A percentile compares a stretch with the other conserved stretches of the same genome.
These are phyloP conservation scores for Gadopsis marmoratus DNA, from an alignment of 2,797 vertebrate genomes.

Conservation along the genomic window DNA sequence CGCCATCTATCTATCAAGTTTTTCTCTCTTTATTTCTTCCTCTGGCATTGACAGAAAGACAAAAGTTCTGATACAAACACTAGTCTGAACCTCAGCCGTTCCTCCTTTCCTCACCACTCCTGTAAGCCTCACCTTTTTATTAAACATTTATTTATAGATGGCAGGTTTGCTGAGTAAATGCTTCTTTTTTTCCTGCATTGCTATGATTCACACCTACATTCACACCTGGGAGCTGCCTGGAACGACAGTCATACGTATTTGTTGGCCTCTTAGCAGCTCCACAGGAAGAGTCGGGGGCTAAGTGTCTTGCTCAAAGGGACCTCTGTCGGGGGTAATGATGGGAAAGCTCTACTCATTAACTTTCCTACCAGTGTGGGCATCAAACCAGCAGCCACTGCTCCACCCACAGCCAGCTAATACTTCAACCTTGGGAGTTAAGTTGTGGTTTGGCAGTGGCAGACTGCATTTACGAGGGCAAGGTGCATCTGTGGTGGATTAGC, in stretches of 20 bases:
- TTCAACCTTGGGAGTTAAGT: conserved; percentile 23
- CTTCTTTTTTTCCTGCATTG: conserved; percentile 20
- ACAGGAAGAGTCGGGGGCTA: conserved; percentile 20
- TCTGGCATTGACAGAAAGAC: conserved; percentile 22
- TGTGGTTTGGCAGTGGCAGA: conserved; percentile 35
- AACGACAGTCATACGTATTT: not conserved
- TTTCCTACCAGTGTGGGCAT: conserved; percentile 21
- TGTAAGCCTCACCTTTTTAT: conserved; percentile 36
- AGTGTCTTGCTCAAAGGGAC: conserved; percentile 33
- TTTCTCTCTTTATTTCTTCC: conserved; percentile 29
- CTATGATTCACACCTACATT: conserved; percentile 16
- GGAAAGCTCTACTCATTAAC: conserved; percentile 17
- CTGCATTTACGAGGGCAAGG: conserved; percentile 49
- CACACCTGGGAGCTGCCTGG: conserved; percentile 38
- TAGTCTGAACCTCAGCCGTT: conserved; percentile 10
- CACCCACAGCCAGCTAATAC: conserved; percentile 19
- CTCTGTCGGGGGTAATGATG: conserved; percentile 22
- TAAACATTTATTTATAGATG: conserved; percentile 51
- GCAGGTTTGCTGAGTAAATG: conserved; percentile 40
- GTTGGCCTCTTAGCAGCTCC: conserved; percentile 11
- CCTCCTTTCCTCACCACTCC: conserved; percentile 6
- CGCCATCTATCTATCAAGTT: not conserved
- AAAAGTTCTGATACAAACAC: conserved; percentile 36
- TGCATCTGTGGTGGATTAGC: conserved; percentile 63
- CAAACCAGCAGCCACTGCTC: conserved; percentile 25